Base-by-base conservation (phyloP, 1,140 invertebrate species). In the Eumaeus atala region DNA sequence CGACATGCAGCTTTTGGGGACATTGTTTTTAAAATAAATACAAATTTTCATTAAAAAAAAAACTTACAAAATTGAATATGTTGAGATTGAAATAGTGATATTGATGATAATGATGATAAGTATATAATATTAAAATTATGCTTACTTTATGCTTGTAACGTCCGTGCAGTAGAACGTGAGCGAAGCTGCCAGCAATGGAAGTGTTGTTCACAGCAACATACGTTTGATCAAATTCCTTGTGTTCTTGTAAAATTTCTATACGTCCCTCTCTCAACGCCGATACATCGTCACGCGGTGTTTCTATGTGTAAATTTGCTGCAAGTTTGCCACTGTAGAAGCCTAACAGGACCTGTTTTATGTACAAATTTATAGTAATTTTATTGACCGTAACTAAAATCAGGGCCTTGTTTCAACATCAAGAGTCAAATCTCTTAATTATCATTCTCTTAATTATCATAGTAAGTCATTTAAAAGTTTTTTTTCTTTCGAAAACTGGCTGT, bases 121-220 rank as follows among this genome's bases (percentile, higher is more conserved):
- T n/a, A n/a, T n/a, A n/a, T 40, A 12, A 12, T 1, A 40, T 12
- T 7, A 40, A 40, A 37, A 9, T 37, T 5, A 37, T 37, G 35
- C 9, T 37, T 10, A 37, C n/a, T 37, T 37, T 37, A 5, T 3
- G 35, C 35, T 73, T 77, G 40, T 72, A 70, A 17, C 67, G 58
- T 21, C 74, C 74, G 16, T 70, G 38, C 7, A 84, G 40, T 9
- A 84, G 49, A 9, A 77, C 59, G 37, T 84, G 80, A 1, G 71
- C 48, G 53, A 70, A 75, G 11, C 68, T 54, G 1, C 80, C 77
- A 33, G 61, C 70, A 18, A 75, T 40, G 1, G 77, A 75, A 0
- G 74, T 40, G 14, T 58, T 55, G 48, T 81, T 79, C n/a, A 84
- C 54, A 14, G 69, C 80, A 8, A 56, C 54, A 53, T 71, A 81